Evolutionary conservation across 23 tunicate genomes (phyloP).

Genomic region (Ciona savignyi): DNA sequence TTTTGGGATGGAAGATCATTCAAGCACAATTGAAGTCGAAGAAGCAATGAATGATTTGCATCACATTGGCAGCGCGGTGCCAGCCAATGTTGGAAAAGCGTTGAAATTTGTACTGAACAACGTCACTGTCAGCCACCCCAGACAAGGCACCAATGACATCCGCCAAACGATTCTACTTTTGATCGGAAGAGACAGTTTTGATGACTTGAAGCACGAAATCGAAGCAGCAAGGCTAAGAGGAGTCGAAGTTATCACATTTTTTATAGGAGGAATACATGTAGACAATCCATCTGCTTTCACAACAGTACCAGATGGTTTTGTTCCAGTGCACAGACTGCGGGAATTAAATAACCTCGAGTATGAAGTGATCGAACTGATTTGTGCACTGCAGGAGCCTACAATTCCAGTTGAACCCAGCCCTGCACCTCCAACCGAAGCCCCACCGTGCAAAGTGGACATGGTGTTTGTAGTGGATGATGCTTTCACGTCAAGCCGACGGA

Average conservation of each 20-base stretch:
- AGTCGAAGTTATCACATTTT: slow-evolving; percentile 33
- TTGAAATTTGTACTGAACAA: slow-evolving; percentile 10
- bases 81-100: slow-evolving; percentile 46
- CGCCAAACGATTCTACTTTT: slow-evolving; percentile 8
- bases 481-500: not conserved
- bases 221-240: slow-evolving; percentile 1
- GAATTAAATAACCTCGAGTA: slow-evolving; percentile 21
- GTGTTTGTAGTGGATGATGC: slow-evolving; percentile 46
- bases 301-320: slow-evolving; percentile 32
- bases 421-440: slow-evolving; percentile 3
- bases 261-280: slow-evolving; percentile 13
- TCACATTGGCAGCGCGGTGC: slow-evolving; percentile 5
- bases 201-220: slow-evolving; percentile 19
- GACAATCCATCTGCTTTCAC: slow-evolving; percentile 9
- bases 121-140: not conserved
- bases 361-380: slow-evolving; percentile 45
- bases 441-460: slow-evolving; percentile 35
- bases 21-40: not conserved
- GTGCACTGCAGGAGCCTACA: slow-evolving; percentile 1
- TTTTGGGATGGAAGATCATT: slow-evolving; percentile 3
- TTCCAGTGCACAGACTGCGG: slow-evolving; percentile 2
- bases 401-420: slow-evolving; percentile 9
- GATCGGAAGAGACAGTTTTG: slow-evolving; percentile 25
- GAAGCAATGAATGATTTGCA: not conserved
- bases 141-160: not conserved